Evolutionary conservation across 2,888 invertebrate genomes (phyloP), one percentile per base, ranked within the genome.

Genomic region (Sinohyriopsis cumingii): DNA sequence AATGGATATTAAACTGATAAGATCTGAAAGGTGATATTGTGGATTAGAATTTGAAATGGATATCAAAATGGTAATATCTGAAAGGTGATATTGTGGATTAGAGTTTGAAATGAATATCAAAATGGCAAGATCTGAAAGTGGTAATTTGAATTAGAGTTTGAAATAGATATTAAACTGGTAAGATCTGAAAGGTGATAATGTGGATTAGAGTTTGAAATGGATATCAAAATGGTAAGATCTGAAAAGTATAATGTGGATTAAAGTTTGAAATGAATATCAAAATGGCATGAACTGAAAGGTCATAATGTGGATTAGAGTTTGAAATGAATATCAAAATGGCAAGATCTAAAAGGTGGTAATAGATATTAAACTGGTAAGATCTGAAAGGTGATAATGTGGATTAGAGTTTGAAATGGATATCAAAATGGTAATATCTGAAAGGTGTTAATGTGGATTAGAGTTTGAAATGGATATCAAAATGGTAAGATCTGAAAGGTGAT

Each of bases 391-490:
- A 25, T 28, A 45, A n/a, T n/a, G n/a, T n/a, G n/a, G n/a, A n/a
- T n/a, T n/a, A n/a, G n/a, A 87, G 67, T 89, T 90, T 83, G 89
- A 89, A 73, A 82, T 82, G 69, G 85, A 86, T 55, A 87, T 89
- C 63, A 89, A 87, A 86, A 82, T 80, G 83, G 87, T 88, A 83
- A 69, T 69, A 72, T 25, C n/a, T 59, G 19, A 22, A 59, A 59
- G 7, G 59, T 59, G 2, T 25, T 28, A 45, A n/a, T n/a, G n/a
- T n/a, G n/a, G n/a, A n/a, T n/a, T n/a, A n/a, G n/a, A 85, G 65
- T 89, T 89, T 82, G 87, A 88, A 70, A 77, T 78, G 59, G 82
- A 83, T 28, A 84, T 88, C 60, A 87, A 84, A 84, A 77, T 75
- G n/a, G n/a, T n/a, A n/a, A n/a, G n/a, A n/a, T n/a, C n/a, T n/a